Percentiles rank a stretch among this genome's conserved stretches.
Conservation (phyloP, 2,797 vertebrate species). For the Schizothorax lantsangensis region DNA sequence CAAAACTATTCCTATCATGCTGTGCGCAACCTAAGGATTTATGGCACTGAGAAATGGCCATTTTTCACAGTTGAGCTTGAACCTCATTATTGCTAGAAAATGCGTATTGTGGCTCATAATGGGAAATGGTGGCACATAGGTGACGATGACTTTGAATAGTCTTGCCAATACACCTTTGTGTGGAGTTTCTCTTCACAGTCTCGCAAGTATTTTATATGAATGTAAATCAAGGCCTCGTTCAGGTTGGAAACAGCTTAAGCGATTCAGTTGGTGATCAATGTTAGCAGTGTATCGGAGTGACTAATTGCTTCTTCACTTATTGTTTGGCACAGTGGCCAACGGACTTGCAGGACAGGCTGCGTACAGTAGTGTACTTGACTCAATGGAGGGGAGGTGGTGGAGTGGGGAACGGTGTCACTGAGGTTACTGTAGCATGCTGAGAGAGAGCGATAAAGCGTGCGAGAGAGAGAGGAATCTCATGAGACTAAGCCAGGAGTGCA, state of each 20-base stretch:
- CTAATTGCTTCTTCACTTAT: slow-evolving; percentile 21
- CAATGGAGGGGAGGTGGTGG: background rate
- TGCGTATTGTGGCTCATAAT: slow-evolving; percentile 28
- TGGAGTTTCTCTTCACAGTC: background rate
- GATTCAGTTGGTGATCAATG: slow-evolving; percentile 39
- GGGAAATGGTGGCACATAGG: background rate
- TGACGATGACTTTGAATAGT: background rate
- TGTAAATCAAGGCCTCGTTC: background rate
- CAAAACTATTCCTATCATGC: slow-evolving; percentile 50
- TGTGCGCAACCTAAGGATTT: slow-evolving; percentile 53
- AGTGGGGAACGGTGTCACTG: background rate
- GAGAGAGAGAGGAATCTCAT: slow-evolving; percentile 2
- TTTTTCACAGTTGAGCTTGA: slow-evolving; percentile 51
- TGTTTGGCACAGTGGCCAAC: slow-evolving; percentile 3
- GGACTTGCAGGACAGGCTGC: background rate
- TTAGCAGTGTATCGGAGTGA: slow-evolving; percentile 18
- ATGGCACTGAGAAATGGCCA: slow-evolving; percentile 48
- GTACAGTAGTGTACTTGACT: slow-evolving; percentile 37
- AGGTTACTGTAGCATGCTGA: slow-evolving; percentile 27
- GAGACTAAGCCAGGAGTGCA: slow-evolving; percentile 10
- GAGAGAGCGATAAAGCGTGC: background rate
- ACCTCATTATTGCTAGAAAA: slow-evolving; percentile 39
- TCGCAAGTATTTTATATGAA: background rate
- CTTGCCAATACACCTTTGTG: background rate
- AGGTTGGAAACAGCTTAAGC: slow-evolving; percentile 31